Conservation (phyloP, 1,140 invertebrate genomes). For the Hypothenemus hampei region DNA sequence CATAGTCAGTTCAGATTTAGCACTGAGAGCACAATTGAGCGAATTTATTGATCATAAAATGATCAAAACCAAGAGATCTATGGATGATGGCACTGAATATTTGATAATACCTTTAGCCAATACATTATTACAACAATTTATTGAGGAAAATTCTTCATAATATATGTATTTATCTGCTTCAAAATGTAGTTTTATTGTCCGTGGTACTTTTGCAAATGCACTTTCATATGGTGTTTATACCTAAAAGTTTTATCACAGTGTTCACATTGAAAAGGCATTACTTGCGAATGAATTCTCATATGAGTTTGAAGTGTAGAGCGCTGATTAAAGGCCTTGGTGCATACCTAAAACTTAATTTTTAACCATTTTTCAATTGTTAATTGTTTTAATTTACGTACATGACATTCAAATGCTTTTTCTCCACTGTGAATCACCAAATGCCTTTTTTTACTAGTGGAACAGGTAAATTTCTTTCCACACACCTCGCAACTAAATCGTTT, state of each 20-base stretch:
- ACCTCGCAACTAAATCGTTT: slow-evolving; percentile 22
- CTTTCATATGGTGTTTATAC: slow-evolving; percentile 19
- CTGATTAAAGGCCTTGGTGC: slow-evolving; percentile 20
- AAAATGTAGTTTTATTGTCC: too few relatives aligned
- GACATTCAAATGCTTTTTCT: slow-evolving; percentile 27
- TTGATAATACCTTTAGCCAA: slow-evolving; percentile 75
- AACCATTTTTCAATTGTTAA: background rate
- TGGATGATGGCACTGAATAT: slow-evolving; percentile 71
- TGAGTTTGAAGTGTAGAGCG: slow-evolving; percentile 13
- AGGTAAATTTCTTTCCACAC: slow-evolving; percentile 30
- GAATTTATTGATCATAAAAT: slow-evolving; percentile 94
- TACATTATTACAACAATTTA: slow-evolving; percentile 70
- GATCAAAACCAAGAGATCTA: slow-evolving; percentile 70
- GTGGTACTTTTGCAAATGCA: slow-evolving; percentile 11
- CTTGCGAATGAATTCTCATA: slow-evolving; percentile 14
- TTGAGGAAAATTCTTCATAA: slow-evolving; percentile 53
- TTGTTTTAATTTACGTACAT: background rate
- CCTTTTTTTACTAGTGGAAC: slow-evolving; percentile 26
- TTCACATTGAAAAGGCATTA: slow-evolving; percentile 18
- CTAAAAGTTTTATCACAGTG: slow-evolving; percentile 10
- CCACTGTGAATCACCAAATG: slow-evolving; percentile 32
- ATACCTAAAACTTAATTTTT: slow-evolving; percentile 21
- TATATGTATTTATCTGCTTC: too few relatives aligned
- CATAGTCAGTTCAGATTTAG: slow-evolving; percentile 83
- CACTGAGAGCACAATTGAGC: slow-evolving; percentile 79